Conservation (phyloP, 1,140 invertebrate species). For the Galleria mellonella region DNA sequence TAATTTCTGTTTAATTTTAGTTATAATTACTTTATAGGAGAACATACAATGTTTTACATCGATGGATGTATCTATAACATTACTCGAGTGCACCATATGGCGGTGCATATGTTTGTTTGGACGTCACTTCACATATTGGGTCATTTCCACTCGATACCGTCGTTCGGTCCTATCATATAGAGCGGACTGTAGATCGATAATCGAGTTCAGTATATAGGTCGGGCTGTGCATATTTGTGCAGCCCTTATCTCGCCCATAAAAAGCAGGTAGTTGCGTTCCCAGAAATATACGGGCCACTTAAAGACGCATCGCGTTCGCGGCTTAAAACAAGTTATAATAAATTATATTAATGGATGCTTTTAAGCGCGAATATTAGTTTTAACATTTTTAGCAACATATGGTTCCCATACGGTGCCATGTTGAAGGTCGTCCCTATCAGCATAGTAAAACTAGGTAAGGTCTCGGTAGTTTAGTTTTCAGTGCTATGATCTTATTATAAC, state of each 20-base stretch:
- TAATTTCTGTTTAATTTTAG: no score
- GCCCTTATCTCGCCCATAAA: conserved; percentile 45
- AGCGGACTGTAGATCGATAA: conserved; percentile 39
- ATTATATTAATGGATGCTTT: conserved; percentile 41
- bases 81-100: conserved; percentile 14
- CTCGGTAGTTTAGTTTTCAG: no score
- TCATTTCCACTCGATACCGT: conserved; percentile 36
- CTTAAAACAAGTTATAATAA: conserved; percentile 14
- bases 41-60: no score
- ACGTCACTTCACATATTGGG: conserved; percentile 21
- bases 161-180: conserved; percentile 17
- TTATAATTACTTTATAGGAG: no score
- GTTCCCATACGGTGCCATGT: not conserved
- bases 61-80: no score
- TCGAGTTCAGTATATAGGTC: conserved; percentile 32
- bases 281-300: conserved; percentile 36
- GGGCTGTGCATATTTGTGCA: conserved; percentile 46
- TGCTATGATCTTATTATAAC: no score
- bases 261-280: conserved; percentile 61
- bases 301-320: conserved; percentile 25
- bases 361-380: conserved; percentile 53
- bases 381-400: conserved; percentile 7
- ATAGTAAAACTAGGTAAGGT: no score
- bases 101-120: conserved; percentile 19
- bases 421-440: no score